These are phyloP conservation scores for Triplophysa bombifrons DNA, from an alignment of 2,797 vertebrate species.

Conservation along the genomic window DNA sequence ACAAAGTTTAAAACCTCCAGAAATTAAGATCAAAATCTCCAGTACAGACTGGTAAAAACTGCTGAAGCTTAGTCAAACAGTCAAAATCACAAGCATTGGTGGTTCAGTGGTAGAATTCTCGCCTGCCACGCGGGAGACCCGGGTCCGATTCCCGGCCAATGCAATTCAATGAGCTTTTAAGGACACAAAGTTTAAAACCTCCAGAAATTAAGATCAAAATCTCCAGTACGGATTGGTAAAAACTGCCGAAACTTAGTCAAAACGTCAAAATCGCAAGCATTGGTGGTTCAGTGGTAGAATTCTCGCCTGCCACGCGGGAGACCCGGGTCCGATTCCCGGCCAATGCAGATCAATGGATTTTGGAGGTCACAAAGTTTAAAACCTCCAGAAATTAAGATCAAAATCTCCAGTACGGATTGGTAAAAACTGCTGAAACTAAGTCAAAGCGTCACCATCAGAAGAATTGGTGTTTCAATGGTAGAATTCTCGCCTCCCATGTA, in stretches of 20 bases:
- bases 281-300: slow-evolving; percentile 63
- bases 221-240: too few species aligned
- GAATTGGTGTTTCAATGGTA: slow-evolving; percentile 62
- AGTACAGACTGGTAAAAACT: too few species aligned
- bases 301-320: slow-evolving; percentile 64
- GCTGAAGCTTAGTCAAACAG: too few species aligned
- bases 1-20: too few species aligned
- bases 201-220: too few species aligned
- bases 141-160: slow-evolving; percentile 65
- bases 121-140: slow-evolving; percentile 58
- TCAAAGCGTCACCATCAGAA: neutral
- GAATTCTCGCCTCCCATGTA: slow-evolving; percentile 63
- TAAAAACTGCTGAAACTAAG: too few species aligned
- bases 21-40: too few species aligned
- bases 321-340: slow-evolving; percentile 63
- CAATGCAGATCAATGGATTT: slow-evolving; percentile 51
- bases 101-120: slow-evolving; percentile 61
- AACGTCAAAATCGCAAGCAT: slow-evolving; percentile 10
- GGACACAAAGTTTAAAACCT: too few species aligned
- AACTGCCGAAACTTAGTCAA: too few species aligned
- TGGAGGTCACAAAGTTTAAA: too few species aligned
- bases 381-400: too few species aligned
- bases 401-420: too few species aligned
- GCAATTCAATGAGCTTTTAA: neutral
- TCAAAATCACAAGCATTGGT: slow-evolving; percentile 35